These are phyloP conservation scores for Nebria ingens DNA, from an alignment of 1,140 invertebrate genomes.

Conservation along the genomic window DNA sequence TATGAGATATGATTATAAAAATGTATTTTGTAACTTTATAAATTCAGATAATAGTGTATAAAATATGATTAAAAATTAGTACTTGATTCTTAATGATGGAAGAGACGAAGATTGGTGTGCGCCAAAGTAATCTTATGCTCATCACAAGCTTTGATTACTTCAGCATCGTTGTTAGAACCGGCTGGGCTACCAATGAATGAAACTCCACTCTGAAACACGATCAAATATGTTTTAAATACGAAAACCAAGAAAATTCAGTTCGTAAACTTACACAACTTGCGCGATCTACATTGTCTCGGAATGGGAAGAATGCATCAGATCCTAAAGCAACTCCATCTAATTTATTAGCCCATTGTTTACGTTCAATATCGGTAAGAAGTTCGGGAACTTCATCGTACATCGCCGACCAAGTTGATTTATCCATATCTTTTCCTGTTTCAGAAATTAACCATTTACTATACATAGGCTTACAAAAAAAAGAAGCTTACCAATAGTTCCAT, in stretches of 20 bases:
- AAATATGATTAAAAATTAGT: slow-evolving; percentile 2
- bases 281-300: slow-evolving; percentile 94
- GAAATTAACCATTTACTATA: slow-evolving; percentile 15
- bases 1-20: no score
- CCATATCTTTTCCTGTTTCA: slow-evolving; percentile 52
- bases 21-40: no score
- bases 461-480: background rate
- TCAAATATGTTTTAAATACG: slow-evolving; percentile 20
- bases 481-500: slow-evolving; percentile 68
- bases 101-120: slow-evolving; percentile 86
- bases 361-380: slow-evolving; percentile 56
- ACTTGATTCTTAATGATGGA: slow-evolving; percentile 83
- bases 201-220: slow-evolving; percentile 76
- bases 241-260: background rate
- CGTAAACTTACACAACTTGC: slow-evolving; percentile 63
- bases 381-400: slow-evolving; percentile 67
- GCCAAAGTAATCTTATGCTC: slow-evolving; percentile 80
- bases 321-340: slow-evolving; percentile 81
- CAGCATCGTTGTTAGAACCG: slow-evolving; percentile 86
- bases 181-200: slow-evolving; percentile 84
- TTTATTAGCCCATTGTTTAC: slow-evolving; percentile 65
- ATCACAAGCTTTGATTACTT: slow-evolving; percentile 86
- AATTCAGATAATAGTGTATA: no score
- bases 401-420: slow-evolving; percentile 51
- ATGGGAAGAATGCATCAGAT: slow-evolving; percentile 99